Evolutionary conservation across 2,797 vertebrate genomes (phyloP), one percentile per base, ranked within the genome.

Genomic region (Ptychobarbus kaznakovi): DNA sequence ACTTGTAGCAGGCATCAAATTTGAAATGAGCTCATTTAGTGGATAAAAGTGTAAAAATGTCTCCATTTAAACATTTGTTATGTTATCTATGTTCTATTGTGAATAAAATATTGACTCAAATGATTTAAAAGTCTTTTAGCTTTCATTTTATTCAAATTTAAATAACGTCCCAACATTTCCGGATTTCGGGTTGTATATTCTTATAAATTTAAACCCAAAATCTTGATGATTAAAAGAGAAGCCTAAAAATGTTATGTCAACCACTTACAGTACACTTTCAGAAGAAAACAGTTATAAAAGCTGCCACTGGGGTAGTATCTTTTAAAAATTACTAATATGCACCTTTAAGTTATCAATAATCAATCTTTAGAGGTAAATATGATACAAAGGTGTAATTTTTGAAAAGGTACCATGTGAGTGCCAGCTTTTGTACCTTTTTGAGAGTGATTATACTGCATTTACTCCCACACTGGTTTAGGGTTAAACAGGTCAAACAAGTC

Each of bases 261-360:
- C 35, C 46, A 56, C 80, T 75, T 75, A 56, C 22, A 49, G n/a
- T 49, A 51, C n/a, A 28, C 58, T 63, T 63, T 63, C n/a, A 63
- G 58, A 15, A 63, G 9, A 44, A 28, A 58, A 51, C 28, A 28
- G 58, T 12, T 25, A 25, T 5, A 13, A 28, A 63, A 63, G n/a
- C n/a, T 13, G 58, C n/a, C n/a, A 25, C n/a, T 25, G 56, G 56
- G 9, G n/a, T n/a, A 25, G 58, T n/a, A 61, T n/a, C 25, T 63
- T 28, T 63, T 28, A 5, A 28, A 28, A 61, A 61, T 11, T 25
- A 12, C 56, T 25, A 25, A 58, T 11, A 61, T 61, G 1, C 12
- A 61, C n/a, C 1, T 11, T 25, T 11, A n/a, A n/a, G 56, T 10
- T 61, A 12, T 58, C 22, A 25, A 11, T 61, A 25, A 25, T 61